Base-by-base conservation (phyloP, 2,888 invertebrate genomes). In the Dicyrtomina minuta region DNA sequence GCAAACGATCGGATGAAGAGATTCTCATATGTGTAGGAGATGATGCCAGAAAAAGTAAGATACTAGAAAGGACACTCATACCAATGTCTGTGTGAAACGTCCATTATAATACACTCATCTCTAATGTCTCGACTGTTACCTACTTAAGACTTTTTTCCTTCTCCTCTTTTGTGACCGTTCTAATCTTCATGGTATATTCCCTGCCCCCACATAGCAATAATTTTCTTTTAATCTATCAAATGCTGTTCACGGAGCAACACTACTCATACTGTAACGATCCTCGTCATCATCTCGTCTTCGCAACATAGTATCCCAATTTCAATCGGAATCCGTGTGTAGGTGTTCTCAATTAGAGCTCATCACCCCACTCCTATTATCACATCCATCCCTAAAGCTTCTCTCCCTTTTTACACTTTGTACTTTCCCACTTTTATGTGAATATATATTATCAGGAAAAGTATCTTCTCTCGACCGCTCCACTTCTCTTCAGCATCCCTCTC, bases 291-390 rank as follows among this genome's bases (percentile, higher is more conserved):
- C 17, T 2, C n/a, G n/a, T 24, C 24, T 24, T 15, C 10, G 12
- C 13, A 12, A 39, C 56, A 56, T 27, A 22, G 6, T 53, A 17
- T 53, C 17, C n/a, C 27, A 6, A 33, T 33, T 17, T 27, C 33
- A n/a, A 13, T 26, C 12, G 22, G 33, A 33, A 33, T 33, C 26
- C 8, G 8, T 41, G 49, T 49, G 43, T 13, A 68, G 68, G 68
- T 68, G 60, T 60, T 60, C 39, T 60, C 68, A 68, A 68, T 68
- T 68, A 64, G 64, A 51, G 62, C 20, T 26, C 15, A 67, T 67
- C 60, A 59, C 68, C 68, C 68, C 68, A 60, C 68, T 68, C 68
- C 68, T 68, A 68, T 68, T 68, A 68, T 68, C 61, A 68, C 51
- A n/a, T 22, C 17, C 51, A 8, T n/a, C 24, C 24, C 24, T 10